A percentile compares a stretch with the other conserved stretches of the same genome.
These are phyloP conservation scores for Fukomys damarensis DNA, from an alignment of 2,113 vertebrate genomes.

Conservation along the genomic window DNA sequence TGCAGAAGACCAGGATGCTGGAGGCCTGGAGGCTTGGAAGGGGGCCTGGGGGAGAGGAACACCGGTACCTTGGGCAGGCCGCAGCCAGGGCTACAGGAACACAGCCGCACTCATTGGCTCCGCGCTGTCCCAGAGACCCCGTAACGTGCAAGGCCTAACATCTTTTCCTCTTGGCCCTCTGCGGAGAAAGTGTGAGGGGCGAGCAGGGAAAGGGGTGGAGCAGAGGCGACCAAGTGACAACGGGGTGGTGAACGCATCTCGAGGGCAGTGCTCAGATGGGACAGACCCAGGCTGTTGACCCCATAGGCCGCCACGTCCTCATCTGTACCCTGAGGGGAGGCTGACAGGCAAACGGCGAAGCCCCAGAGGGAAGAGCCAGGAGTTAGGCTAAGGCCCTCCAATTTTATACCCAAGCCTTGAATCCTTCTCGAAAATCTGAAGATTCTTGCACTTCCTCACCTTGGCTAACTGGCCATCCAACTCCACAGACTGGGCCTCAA, in stretches of 20 bases:
- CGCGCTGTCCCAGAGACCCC: neutral
- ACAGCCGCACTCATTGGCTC: neutral
- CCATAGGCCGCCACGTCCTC: rapidly evolving
- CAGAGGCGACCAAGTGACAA: no score
- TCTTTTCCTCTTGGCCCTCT: neutral
- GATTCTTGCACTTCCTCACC: neutral
- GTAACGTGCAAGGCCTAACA: neutral
- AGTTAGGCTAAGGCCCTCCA: neutral
- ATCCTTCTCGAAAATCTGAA: neutral
- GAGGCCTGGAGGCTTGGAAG: neutral
- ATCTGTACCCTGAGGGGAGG: no score
- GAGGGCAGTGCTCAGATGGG: neutral
- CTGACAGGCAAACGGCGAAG: neutral
- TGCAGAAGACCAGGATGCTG: neutral
- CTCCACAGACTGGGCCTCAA: neutral
- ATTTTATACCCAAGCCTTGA: neutral
- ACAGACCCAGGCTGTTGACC: rapidly evolving
- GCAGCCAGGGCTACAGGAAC: neutral
- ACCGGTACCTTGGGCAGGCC: rapidly evolving
- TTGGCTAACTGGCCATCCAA: neutral
- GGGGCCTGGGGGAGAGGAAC: neutral
- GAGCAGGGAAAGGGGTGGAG: neutral
- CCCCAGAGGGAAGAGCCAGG: neutral
- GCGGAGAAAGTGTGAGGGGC: neutral
- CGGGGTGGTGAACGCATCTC: rapidly evolving